A percentile compares a stretch with the other conserved stretches of the same genome.
Conservation (phyloP, 92 coral and sea anemone genomes). For the Hydrozoanthus gracilis region DNA sequence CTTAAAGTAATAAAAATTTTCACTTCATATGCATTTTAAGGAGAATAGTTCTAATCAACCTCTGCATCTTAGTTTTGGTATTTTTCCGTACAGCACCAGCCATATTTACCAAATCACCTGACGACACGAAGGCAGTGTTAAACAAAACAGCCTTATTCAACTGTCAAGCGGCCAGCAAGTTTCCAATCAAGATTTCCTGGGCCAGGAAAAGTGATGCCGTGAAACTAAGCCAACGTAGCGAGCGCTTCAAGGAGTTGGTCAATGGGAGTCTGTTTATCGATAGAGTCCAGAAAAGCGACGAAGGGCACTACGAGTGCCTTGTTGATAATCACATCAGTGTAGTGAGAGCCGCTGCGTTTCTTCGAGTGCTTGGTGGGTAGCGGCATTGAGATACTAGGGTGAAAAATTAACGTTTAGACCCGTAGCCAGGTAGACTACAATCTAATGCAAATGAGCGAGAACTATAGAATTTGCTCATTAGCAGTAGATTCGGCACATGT, state of each 20-base stretch:
- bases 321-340: conserved; percentile 77
- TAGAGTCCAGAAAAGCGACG: conserved; percentile 66
- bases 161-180: conserved; percentile 61
- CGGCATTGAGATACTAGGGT: too few species aligned
- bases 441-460: too few species aligned
- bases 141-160: conserved; percentile 70
- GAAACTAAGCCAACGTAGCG: conserved; percentile 60
- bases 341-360: conserved; percentile 61
- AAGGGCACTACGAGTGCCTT: conserved; percentile 71
- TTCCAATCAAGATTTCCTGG: conserved; percentile 67
- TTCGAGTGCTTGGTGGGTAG: conserved; percentile 77
- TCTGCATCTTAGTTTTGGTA: neutral
- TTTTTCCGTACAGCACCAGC: conserved; percentile 67
- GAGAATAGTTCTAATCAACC: neutral
- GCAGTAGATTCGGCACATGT: too few species aligned
- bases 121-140: conserved; percentile 55
- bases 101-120: conserved; percentile 52
- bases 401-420: too few species aligned
- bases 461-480: too few species aligned
- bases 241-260: conserved; percentile 70
- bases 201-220: conserved; percentile 49
- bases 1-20: too few species aligned
- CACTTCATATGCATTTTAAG: too few species aligned
- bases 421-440: too few species aligned
- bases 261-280: conserved; percentile 74